phyloP scores from a whole-genome alignment of 2,797 vertebrate genomes.

The Tapirus indicus region DNA sequence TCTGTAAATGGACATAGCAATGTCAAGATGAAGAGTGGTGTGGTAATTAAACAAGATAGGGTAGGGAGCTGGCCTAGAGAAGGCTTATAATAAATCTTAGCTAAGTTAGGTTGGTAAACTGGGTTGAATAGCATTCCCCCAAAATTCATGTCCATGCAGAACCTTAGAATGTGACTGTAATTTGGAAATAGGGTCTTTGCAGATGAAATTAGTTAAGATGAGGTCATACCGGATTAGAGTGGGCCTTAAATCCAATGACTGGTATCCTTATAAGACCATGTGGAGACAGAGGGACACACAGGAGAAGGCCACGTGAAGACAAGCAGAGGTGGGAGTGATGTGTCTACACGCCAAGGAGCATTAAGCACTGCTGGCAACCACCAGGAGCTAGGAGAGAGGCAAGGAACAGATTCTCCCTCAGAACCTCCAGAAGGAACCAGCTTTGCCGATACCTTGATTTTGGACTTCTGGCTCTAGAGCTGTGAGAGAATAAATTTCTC shows the following conservation, averaged over 20 bases:
- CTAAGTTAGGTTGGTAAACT: not conserved
- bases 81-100: not conserved
- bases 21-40: not conserved
- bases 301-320: not conserved
- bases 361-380: accelerated
- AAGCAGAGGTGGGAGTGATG: not conserved
- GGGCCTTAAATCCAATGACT: not conserved
- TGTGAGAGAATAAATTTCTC: not conserved
- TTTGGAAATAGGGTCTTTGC: not conserved
- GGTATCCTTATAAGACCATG: not conserved
- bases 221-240: not conserved
- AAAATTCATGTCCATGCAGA: not conserved
- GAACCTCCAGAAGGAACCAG: not conserved
- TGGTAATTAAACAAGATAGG: not conserved
- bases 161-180: not conserved
- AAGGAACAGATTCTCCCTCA: too few species aligned
- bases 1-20: not conserved
- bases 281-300: not conserved
- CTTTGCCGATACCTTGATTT: not conserved
- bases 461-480: not conserved
- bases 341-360: too few species aligned
- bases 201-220: not conserved
- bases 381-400: not conserved
- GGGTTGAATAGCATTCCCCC: not conserved
- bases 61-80: not conserved